A percentile compares a stretch with the other conserved stretches of the same genome.
Evolutionary conservation across 2,888 invertebrate genomes (phyloP).

Genomic region (Coecobrya sp.): DNA sequence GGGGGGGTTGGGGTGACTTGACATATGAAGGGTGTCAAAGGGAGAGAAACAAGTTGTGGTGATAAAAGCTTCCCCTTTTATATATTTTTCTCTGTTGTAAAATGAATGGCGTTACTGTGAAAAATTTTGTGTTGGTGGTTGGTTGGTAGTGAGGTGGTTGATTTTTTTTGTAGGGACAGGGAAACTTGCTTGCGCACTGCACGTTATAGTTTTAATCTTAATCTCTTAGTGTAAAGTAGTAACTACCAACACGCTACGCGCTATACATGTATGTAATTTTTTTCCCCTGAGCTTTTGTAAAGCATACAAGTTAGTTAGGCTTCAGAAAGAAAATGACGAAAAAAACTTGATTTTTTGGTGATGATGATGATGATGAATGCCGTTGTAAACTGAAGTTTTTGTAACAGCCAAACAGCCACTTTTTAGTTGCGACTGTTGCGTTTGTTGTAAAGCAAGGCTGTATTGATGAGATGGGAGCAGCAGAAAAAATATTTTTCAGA

Average conservation of each 20-base stretch:
- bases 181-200: background rate
- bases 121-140: constrained; percentile 6
- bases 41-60: constrained; percentile 42
- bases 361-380: constrained; percentile 35
- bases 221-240: background rate
- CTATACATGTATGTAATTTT: no score
- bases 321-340: no score
- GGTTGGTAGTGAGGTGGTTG: background rate
- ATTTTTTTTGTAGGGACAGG: background rate
- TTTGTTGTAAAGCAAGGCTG: no score
- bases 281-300: no score
- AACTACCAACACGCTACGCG: background rate
- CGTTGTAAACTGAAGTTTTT: constrained; percentile 30
- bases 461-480: background rate
- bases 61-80: constrained; percentile 63
- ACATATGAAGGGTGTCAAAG: background rate
- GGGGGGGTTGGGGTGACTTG: background rate
- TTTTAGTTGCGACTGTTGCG: background rate
- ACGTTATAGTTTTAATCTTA: background rate
- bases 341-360: constrained; percentile 72
- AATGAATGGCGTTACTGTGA: background rate
- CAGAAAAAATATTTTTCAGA: background rate
- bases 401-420: constrained; percentile 56
- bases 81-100: background rate
- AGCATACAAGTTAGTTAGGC: no score